Evolutionary conservation across 2,888 invertebrate genomes (phyloP).

Genomic region (Trissoscelio sp.): DNA sequence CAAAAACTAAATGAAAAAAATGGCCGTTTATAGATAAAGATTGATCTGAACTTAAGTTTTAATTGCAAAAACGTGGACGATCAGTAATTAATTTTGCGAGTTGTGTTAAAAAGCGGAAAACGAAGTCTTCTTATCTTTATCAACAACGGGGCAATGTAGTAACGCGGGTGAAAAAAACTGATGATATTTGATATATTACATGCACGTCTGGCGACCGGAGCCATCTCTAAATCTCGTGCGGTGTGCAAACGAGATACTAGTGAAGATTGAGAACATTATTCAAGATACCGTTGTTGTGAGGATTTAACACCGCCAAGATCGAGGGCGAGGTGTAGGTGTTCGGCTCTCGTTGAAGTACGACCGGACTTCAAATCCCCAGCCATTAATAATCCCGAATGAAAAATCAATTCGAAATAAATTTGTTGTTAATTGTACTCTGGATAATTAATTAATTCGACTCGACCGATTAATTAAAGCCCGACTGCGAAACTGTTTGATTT

Average conservation of each 20-base stretch:
- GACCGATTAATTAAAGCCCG: background rate
- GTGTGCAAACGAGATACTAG: conserved; percentile 47
- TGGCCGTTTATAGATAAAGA: no score
- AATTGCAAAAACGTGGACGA: conserved; percentile 12
- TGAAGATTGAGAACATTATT: conserved; percentile 55
- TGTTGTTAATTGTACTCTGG: background rate
- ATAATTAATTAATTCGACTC: background rate
- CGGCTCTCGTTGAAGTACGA: background rate
- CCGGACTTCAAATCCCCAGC: background rate
- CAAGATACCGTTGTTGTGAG: conserved; percentile 43
- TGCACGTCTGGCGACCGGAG: conserved; percentile 14
- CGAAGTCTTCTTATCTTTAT: conserved; percentile 12
- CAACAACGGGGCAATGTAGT: background rate
- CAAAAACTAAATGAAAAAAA: no score
- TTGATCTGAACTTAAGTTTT: conserved; percentile 1
- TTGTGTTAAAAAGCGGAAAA: conserved; percentile 15
- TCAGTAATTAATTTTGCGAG: conserved; percentile 9
- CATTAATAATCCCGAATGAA: conserved; percentile 3
- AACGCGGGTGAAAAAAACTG: conserved; percentile 27
- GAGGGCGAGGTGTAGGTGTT: conserved; percentile 31
- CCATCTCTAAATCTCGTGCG: conserved; percentile 22
- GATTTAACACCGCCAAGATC: conserved; percentile 29
- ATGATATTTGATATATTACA: conserved; percentile 43
- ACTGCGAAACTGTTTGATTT: background rate
- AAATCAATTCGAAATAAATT: conserved; percentile 14